Percentiles rank a stretch among this genome's conserved stretches.
These are phyloP conservation scores for Watsonalla cultraria DNA, from an alignment of 2,888 invertebrate genomes.

Conservation along the genomic window DNA sequence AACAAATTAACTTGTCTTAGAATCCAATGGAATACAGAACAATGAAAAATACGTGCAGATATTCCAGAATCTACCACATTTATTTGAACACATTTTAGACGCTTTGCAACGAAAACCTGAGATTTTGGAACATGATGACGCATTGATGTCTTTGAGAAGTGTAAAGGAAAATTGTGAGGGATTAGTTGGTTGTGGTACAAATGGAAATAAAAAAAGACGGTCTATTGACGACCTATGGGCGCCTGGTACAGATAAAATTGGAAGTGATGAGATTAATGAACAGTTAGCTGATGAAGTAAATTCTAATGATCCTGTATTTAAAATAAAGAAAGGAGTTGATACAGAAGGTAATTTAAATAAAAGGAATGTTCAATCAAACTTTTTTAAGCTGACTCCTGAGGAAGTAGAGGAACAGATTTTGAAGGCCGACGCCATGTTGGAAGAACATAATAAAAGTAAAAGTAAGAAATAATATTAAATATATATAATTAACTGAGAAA, in stretches of 20 bases:
- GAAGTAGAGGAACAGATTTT: slow-evolving; percentile 38
- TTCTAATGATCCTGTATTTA: not conserved
- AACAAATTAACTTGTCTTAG: slow-evolving; percentile 16
- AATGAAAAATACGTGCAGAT: slow-evolving; percentile 36
- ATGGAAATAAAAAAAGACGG: slow-evolving; percentile 11
- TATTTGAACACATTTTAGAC: slow-evolving; percentile 36
- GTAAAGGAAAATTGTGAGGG: slow-evolving; percentile 5
- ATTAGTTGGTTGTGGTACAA: not conserved
- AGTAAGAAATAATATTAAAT: slow-evolving; percentile 3
- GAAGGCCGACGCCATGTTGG: slow-evolving; percentile 34
- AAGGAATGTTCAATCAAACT: slow-evolving; percentile 15
- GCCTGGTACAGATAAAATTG: not conserved
- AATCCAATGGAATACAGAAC: slow-evolving; percentile 13
- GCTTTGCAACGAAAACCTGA: slow-evolving; percentile 43
- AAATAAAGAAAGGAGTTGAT: not conserved
- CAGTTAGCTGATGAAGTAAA: not conserved
- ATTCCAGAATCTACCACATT: slow-evolving; percentile 35
- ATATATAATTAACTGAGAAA: not conserved
- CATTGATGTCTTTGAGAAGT: slow-evolving; percentile 25
- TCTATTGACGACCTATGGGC: slow-evolving; percentile 1
- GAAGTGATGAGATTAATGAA: not conserved
- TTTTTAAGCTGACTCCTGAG: slow-evolving; percentile 25
- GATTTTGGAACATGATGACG: slow-evolving; percentile 43
- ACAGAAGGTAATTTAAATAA: not conserved
- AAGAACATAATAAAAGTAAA: slow-evolving; percentile 34